phyloP scores from a whole-genome alignment of 2,888 invertebrate genomes.

The Sepioteuthis lessoniana region DNA sequence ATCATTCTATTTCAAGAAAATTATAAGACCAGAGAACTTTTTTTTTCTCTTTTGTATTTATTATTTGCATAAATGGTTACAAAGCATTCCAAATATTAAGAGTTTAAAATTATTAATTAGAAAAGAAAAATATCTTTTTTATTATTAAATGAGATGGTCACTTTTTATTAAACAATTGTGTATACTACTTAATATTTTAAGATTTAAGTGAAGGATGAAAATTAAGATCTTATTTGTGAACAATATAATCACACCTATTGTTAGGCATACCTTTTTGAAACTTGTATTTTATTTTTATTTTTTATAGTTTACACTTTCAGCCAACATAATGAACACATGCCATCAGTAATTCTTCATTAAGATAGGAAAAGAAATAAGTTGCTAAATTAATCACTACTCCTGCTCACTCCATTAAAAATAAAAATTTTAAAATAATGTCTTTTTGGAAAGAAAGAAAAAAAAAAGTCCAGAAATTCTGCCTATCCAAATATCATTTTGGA shows the following conservation, averaged over 20 bases:
- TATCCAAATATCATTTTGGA: conserved; percentile 23
- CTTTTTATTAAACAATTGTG: background rate
- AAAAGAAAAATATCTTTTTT: background rate
- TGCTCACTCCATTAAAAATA: conserved; percentile 33
- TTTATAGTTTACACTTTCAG: conserved; percentile 38
- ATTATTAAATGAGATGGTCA: background rate
- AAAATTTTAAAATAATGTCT: background rate
- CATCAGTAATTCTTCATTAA: background rate
- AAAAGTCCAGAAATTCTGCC: conserved; percentile 4
- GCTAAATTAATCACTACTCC: conserved; percentile 33
- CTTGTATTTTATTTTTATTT: background rate
- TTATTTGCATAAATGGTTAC: background rate
- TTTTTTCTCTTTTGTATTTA: background rate
- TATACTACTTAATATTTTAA: background rate
- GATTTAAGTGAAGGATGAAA: background rate
- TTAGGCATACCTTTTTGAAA: no score
- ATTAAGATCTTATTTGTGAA: background rate
- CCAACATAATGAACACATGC: conserved; percentile 44
- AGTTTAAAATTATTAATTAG: background rate
- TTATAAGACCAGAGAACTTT: background rate
- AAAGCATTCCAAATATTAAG: background rate
- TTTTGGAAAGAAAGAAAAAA: conserved; percentile 7
- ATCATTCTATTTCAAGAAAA: background rate
- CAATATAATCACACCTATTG: background rate
- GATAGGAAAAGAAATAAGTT: conserved; percentile 11